Conservation (phyloP, 2,797 vertebrate genomes). For the Fistularia tabacaria region DNA sequence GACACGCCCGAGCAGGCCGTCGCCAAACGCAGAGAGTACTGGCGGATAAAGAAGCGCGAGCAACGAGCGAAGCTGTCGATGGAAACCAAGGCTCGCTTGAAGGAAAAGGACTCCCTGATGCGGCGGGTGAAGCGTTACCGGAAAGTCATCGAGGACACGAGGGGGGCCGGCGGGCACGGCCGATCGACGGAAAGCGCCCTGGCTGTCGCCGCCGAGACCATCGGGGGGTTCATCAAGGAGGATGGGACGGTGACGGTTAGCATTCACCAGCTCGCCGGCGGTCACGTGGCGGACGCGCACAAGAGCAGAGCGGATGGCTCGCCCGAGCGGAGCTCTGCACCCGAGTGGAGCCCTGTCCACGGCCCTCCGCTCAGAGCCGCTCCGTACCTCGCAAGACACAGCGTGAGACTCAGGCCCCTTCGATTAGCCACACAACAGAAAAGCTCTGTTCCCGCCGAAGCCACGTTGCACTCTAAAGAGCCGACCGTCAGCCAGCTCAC, state of each 20-base stretch:
- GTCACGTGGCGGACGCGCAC: slow-evolving; percentile 10
- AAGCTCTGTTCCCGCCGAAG: slow-evolving; percentile 17
- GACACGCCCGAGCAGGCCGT: slow-evolving; percentile 70
- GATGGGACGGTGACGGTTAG: slow-evolving; percentile 69
- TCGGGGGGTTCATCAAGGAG: slow-evolving; percentile 76
- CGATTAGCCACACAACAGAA: no score
- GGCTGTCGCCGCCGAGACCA: slow-evolving; percentile 49
- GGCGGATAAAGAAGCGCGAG: slow-evolving; percentile 77
- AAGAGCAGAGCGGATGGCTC: slow-evolving; percentile 12
- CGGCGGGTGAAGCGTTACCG: slow-evolving; percentile 69
- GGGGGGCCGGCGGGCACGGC: slow-evolving; percentile 38
- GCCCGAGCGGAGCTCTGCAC: slow-evolving; percentile 5
- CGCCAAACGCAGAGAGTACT: slow-evolving; percentile 75
- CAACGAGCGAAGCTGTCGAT: slow-evolving; percentile 75
- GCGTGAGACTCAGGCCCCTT: no score
- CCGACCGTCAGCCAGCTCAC: slow-evolving; percentile 38
- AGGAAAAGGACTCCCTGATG: slow-evolving; percentile 68
- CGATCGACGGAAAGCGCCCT: slow-evolving; percentile 36
- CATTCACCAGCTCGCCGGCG: slow-evolving; percentile 37
- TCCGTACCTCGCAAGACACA: no score
- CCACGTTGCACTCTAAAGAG: slow-evolving; percentile 17
- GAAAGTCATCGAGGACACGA: slow-evolving; percentile 67
- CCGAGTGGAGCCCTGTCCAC: no score
- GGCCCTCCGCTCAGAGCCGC: no score
- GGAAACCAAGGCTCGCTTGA: slow-evolving; percentile 63